phyloP scores from a whole-genome alignment of 2,888 invertebrate genomes.

The Spodoptera littoralis region DNA sequence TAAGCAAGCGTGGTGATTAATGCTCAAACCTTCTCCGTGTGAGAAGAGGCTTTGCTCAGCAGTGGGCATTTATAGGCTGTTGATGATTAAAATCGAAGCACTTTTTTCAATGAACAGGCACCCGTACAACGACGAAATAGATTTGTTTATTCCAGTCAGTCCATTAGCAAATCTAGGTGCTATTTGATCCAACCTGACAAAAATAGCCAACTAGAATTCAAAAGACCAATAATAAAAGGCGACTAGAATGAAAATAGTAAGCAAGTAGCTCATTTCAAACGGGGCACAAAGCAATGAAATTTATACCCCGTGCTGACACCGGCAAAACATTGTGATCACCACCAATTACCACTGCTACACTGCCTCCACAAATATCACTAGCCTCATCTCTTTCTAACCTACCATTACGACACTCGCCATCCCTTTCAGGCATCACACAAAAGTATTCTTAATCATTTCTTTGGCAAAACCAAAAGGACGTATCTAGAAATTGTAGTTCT shows the following conservation, averaged over 20 bases:
- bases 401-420: constrained; percentile 22
- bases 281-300: constrained; percentile 78
- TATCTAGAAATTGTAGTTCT: constrained; percentile 1
- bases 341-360: constrained; percentile 84
- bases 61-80: too few species aligned
- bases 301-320: constrained; percentile 83
- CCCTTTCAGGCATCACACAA: constrained; percentile 66
- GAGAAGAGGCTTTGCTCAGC: too few species aligned
- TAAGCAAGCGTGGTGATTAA: too few species aligned
- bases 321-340: constrained; percentile 86
- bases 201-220: too few species aligned
- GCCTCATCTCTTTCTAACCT: constrained; percentile 47
- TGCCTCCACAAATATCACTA: constrained; percentile 75
- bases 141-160: too few species aligned
- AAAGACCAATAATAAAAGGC: not conserved
- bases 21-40: too few species aligned
- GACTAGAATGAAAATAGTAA: constrained; percentile 5
- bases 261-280: constrained; percentile 61
- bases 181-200: too few species aligned
- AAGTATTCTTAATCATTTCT: constrained; percentile 77
- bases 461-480: constrained; percentile 44
- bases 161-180: too few species aligned
- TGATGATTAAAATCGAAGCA: too few species aligned
- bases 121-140: too few species aligned
- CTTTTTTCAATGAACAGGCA: too few species aligned